These are phyloP conservation scores for Conus betulinus DNA, from an alignment of 1,140 invertebrate species.

Conservation along the genomic window DNA sequence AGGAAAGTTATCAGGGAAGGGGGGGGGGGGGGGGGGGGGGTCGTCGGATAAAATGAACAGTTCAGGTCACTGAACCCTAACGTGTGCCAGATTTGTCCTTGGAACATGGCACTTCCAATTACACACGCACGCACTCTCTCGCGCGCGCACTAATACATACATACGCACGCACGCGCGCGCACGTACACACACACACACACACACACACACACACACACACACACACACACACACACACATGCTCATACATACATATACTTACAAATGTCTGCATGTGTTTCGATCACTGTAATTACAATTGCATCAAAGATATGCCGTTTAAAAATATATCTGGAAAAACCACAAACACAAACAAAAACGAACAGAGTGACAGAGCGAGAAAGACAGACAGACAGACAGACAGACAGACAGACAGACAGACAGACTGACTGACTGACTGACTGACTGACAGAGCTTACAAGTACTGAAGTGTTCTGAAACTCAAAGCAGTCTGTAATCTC, in stretches of 20 bases:
- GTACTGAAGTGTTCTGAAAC: neutral
- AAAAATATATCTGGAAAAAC: no score
- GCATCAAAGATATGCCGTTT: no score
- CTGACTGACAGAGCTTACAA: neutral
- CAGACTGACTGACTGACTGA: neutral
- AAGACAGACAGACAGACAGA: neutral
- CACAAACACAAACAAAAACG: no score
- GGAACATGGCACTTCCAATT: no score
- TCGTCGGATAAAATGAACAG: no score
- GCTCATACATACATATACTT: neutral
- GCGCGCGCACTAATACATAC: neutral
- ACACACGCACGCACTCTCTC: neutral
- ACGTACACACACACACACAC: conserved; percentile 20
- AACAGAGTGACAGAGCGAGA: neutral
- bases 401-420: neutral
- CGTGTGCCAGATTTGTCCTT: no score
- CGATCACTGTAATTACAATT: no score
- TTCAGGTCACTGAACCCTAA: no score
- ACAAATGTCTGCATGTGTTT: no score
- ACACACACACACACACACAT: neutral
- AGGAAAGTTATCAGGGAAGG: no score
- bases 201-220: conserved; percentile 21
- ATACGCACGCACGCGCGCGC: neutral
- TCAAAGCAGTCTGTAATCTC: no score
- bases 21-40: no score